Percentiles rank a stretch among this genome's conserved stretches.
These are phyloP conservation scores for Aromia moschata DNA, from an alignment of 2,888 invertebrate genomes.

Conservation along the genomic window DNA sequence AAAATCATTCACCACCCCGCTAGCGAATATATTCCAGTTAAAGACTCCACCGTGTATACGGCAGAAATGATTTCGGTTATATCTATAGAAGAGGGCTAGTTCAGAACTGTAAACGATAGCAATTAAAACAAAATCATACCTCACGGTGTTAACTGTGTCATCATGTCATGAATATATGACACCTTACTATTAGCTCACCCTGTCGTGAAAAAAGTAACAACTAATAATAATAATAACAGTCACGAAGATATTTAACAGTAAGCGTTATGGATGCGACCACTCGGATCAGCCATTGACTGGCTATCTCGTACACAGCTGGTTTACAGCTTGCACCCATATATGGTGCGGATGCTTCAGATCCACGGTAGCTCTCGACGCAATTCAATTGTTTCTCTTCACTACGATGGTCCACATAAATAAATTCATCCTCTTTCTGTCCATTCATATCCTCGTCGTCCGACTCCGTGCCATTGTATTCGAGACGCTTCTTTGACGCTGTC, in stretches of 20 bases:
- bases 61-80: no score
- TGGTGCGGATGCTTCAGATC: conserved; percentile 23
- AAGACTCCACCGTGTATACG: no score
- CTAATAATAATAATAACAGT: no score
- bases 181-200: no score
- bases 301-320: conserved; percentile 17
- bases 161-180: no score
- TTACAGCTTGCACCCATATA: conserved; percentile 18
- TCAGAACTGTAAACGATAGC: no score
- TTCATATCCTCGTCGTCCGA: conserved; percentile 16
- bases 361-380: conserved; percentile 27
- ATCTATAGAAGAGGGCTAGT: no score
- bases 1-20: no score
- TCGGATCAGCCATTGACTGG: conserved; percentile 24
- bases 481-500: background rate
- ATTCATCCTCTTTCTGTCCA: conserved; percentile 9
- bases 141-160: no score
- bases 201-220: no score
- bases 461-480: conserved; percentile 9
- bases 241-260: conserved; percentile 8
- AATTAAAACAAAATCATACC: no score
- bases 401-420: conserved; percentile 25
- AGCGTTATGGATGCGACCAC: conserved; percentile 13
- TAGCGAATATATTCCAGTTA: no score
- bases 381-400: conserved; percentile 25